Evolutionary conservation across 2,888 invertebrate genomes (phyloP), one percentile per base, ranked within the genome.

Genomic region (Cephonodes hylas): DNA sequence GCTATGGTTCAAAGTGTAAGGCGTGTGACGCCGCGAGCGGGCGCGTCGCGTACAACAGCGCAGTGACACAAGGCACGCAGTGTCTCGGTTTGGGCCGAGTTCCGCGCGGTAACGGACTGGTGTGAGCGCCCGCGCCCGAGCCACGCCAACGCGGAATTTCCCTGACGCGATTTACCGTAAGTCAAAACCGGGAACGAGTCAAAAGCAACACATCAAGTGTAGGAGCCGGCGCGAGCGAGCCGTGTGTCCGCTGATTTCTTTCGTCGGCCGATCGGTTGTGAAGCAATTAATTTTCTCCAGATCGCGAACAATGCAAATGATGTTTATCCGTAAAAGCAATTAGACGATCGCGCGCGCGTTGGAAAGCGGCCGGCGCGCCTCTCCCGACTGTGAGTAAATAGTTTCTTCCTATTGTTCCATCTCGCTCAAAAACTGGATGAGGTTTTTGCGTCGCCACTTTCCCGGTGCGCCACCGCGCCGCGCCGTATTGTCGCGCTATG

Each of bases 341-440:
- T 85, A 53, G 15, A 53, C 75, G 81, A 74, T 80, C 81, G 76
- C 77, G 80, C 73, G 77, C 76, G 74, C 72, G 81, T 81, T 89
- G 84, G 91, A 90, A 91, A 91, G 91, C 87, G 82, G 77, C 74
- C 80, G 80, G 79, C 79, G 74, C 73, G 80, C 81, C 74, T 74
- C 81, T 82, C 80, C 77, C 69, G 73, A 77, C 77, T 85, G 86
- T 86, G 86, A 86, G 86, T 88, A 80, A 77, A 53, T 79, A 79
- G 83, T 89, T 89, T 89, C 88, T 84, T 89, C 87, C 88, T 85
- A 91, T 91, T 91, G 91, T 91, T 89, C 72, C 71, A 70, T 71
- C 74, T 67, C 71, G 68, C 74, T 79, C 78, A 86, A 89, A 85
- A 87, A 85, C 76, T 70, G 65, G 66, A 63, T 69, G 69, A 69